phyloP scores from a whole-genome alignment of 53 echinoderm and acorn worm species.

The Henricia sp. region DNA sequence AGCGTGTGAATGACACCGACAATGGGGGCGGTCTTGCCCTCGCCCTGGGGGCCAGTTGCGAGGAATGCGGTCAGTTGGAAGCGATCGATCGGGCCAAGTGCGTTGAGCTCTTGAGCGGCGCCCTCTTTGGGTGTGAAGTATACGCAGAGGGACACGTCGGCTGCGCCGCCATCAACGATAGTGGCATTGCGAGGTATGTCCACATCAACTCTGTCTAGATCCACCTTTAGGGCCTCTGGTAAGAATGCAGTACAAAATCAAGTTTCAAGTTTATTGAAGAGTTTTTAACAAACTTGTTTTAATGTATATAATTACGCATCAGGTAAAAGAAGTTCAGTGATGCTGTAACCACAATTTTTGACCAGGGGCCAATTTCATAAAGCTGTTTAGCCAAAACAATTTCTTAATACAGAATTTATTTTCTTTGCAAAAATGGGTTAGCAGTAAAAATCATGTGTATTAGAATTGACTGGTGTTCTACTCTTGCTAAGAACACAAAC shows the following conservation, averaged over 20 bases:
- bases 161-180: constrained; percentile 14
- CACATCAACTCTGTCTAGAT: constrained; percentile 18
- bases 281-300: neutral
- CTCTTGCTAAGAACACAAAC: no score
- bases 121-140: constrained; percentile 37
- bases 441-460: no score
- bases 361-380: no score
- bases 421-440: no score
- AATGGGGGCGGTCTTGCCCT: constrained; percentile 1
- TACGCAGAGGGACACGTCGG: constrained; percentile 19
- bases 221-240: constrained; percentile 30
- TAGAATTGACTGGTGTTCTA: no score
- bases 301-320: neutral
- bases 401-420: no score
- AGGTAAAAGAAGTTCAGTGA: neutral
- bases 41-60: neutral
- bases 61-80: constrained; percentile 17
- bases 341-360: neutral
- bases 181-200: constrained; percentile 40
- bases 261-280: neutral
- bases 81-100: neutral
- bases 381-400: no score
- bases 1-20: neutral
- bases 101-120: constrained; percentile 28
- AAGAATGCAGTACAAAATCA: neutral